These are phyloP conservation scores for Tuberolachnus salignus DNA, from an alignment of 2,888 invertebrate genomes.

Conservation along the genomic window DNA sequence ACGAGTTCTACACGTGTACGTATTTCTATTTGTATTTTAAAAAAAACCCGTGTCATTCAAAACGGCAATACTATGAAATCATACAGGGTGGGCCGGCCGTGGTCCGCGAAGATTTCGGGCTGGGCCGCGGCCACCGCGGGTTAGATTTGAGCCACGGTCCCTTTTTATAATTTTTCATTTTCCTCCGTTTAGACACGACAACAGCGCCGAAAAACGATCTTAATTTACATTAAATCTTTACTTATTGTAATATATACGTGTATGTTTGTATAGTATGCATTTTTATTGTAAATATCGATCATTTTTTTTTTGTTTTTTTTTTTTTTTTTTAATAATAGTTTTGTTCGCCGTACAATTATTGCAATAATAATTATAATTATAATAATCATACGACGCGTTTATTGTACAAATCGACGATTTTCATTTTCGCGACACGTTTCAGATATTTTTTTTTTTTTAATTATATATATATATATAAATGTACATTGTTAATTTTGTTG, in stretches of 20 bases:
- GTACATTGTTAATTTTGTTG: constrained; percentile 57
- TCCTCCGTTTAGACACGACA: neutral
- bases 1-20: no score
- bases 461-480: no score
- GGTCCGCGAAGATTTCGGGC: no score
- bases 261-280: neutral
- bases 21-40: no score
- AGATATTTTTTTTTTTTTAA: no score
- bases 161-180: neutral
- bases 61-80: no score
- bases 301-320: neutral
- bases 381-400: constrained; percentile 1
- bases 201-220: neutral
- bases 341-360: constrained; percentile 15
- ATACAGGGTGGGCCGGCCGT: no score
- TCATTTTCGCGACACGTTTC: neutral
- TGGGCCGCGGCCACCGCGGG: no score
- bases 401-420: neutral
- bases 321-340: constrained; percentile 25
- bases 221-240: neutral
- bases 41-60: no score
- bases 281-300: neutral
- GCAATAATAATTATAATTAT: no score
- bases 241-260: neutral
- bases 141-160: no score